A percentile compares a stretch with the other conserved stretches of the same genome.
Evolutionary conservation across 2,797 vertebrate species (phyloP).

Genomic region (Decapterus maruadsi): DNA sequence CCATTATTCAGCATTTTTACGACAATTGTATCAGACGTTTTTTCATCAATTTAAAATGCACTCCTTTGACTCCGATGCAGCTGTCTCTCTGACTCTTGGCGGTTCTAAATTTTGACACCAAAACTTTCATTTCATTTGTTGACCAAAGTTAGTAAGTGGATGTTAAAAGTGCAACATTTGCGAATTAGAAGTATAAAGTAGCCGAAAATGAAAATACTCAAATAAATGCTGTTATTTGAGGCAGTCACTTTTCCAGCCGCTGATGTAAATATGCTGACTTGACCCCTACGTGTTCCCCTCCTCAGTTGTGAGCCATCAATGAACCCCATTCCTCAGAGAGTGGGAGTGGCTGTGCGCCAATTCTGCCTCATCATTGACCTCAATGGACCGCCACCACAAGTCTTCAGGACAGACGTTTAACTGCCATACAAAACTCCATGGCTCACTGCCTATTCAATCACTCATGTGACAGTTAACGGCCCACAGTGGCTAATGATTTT

Average conservation of each 20-base stretch:
- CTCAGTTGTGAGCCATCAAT: slow-evolving; percentile 42
- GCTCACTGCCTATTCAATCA: slow-evolving; percentile 86
- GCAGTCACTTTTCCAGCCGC: not conserved
- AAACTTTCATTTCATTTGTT: not conserved
- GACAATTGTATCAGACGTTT: no score
- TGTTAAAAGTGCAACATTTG: not conserved
- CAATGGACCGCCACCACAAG: slow-evolving; percentile 58
- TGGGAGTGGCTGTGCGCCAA: slow-evolving; percentile 68
- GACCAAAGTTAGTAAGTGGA: not conserved
- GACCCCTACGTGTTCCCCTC: slow-evolving; percentile 59
- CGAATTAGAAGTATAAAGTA: not conserved
- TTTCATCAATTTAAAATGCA: no score
- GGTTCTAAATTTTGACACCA: no score
- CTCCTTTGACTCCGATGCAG: no score
- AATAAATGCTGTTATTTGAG: not conserved
- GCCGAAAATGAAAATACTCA: not conserved
- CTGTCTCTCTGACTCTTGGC: no score
- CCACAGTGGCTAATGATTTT: slow-evolving; percentile 88
- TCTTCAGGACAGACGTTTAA: slow-evolving; percentile 80
- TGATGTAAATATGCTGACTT: slow-evolving; percentile 30
- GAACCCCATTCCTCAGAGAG: slow-evolving; percentile 60
- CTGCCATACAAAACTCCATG: slow-evolving; percentile 82
- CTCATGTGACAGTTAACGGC: slow-evolving; percentile 88
- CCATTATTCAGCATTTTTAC: no score
- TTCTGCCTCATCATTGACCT: slow-evolving; percentile 83